A percentile compares a stretch with the other conserved stretches of the same genome.
phyloP scores from a whole-genome alignment of 2,113 vertebrate genomes.

The Pristiophorus japonicus region DNA sequence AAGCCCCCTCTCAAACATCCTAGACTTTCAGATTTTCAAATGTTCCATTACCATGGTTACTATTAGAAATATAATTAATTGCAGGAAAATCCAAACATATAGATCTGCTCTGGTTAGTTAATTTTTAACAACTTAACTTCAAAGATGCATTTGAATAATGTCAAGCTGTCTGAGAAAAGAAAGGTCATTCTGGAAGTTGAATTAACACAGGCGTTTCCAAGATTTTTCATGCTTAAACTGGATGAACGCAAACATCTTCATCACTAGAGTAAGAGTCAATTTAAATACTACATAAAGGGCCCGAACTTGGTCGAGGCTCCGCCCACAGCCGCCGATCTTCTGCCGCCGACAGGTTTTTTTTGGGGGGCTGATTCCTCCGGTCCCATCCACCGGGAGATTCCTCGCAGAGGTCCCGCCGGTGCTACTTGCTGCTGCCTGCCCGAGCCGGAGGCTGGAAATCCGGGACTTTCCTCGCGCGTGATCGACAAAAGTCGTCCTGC shows the following conservation, averaged over 20 bases:
- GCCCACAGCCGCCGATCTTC: too few species aligned
- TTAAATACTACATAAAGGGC: background rate
- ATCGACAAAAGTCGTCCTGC: too few species aligned
- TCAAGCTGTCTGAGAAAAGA: background rate
- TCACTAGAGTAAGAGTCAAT: background rate
- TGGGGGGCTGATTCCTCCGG: too few species aligned
- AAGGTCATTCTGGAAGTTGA: background rate
- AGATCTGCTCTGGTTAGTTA: background rate
- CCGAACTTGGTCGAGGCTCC: too few species aligned
- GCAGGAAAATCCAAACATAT: background rate
- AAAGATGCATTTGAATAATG: slow-evolving; percentile 6
- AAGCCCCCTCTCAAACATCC: background rate
- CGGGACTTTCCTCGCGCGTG: too few species aligned
- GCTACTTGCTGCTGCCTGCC: too few species aligned
- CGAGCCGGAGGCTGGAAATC: too few species aligned
- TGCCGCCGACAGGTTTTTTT: too few species aligned
- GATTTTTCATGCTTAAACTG: background rate
- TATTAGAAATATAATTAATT: background rate
- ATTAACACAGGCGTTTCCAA: background rate
- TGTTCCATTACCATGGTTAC: background rate
- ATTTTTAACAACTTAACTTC: background rate
- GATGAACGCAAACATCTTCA: background rate
- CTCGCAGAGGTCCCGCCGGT: too few species aligned
- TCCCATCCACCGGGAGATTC: too few species aligned
- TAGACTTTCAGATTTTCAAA: background rate